These are phyloP conservation scores for Melanotaenia duboulayi DNA, from an alignment of 2,113 vertebrate species.

Conservation along the genomic window DNA sequence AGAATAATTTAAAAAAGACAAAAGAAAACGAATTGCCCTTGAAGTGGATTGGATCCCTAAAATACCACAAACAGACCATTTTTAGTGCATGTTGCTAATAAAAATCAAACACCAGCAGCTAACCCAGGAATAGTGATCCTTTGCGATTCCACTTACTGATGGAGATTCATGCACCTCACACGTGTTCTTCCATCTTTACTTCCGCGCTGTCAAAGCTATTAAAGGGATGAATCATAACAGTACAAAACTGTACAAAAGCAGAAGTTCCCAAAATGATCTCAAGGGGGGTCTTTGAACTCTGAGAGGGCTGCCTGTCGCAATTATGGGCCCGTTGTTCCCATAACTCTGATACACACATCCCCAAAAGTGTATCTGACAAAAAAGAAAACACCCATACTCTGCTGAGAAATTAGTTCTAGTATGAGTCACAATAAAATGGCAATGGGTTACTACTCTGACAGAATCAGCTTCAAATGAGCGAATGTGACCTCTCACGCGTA, in stretches of 20 bases:
- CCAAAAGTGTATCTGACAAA: not conserved
- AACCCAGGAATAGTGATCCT: too few species aligned
- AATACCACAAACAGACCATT: too few species aligned
- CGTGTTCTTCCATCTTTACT: slow-evolving; percentile 35
- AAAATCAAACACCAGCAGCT: too few species aligned
- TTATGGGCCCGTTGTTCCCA: not conserved
- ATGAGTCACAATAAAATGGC: slow-evolving; percentile 16
- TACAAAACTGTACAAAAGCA: slow-evolving; percentile 45
- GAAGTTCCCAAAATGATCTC: slow-evolving; percentile 56
- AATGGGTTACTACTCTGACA: slow-evolving; percentile 1
- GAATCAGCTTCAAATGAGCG: not conserved
- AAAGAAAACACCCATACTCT: not conserved
- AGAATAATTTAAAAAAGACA: too few species aligned
- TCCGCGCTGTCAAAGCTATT: slow-evolving; percentile 43
- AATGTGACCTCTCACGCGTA: not conserved
- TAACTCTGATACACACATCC: slow-evolving; percentile 7
- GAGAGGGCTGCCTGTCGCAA: too few species aligned
- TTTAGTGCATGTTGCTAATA: too few species aligned
- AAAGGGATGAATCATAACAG: slow-evolving; percentile 54
- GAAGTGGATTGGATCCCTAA: too few species aligned
- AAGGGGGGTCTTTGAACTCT: slow-evolving; percentile 33
- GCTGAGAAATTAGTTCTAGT: not conserved
- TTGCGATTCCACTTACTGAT: not conserved
- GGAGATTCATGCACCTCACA: not conserved
- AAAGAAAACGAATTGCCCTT: too few species aligned